Base-by-base conservation (phyloP, 2,888 invertebrate species). In the Rhingia rostrata region DNA sequence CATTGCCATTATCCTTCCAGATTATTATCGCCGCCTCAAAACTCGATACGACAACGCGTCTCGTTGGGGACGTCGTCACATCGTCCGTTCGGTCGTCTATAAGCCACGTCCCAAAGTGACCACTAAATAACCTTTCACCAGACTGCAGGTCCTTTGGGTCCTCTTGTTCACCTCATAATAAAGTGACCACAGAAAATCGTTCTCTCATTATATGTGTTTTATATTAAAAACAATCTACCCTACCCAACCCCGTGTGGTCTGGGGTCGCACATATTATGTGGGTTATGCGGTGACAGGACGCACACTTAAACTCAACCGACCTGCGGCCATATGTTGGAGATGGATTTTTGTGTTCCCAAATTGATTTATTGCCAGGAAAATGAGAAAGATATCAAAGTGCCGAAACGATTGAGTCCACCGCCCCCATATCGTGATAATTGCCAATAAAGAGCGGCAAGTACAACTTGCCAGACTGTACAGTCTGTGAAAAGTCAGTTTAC, bases 1-100 rank as follows among this genome's bases (percentile, higher is more conserved):
- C 66, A 43, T 80, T 66, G 63, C 74, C 75, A 84, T 75, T 84
- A 80, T 84, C 84, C 69, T 69, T 84, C 70, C 60, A 75, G 84
- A 84, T 84, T 70, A 14, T 75, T 56, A 84, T 79, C 80, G 45
- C 41, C 32, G 22, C 22, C 22, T 22, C 22, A 22, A 33, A 14
- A 45, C 60, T 39, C 39, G 51, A 53, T 37, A 58, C 58, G 37
- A 37, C 61, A 75, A 35, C 64, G 81, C 69, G 56, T 54, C 63
- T 58, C 30, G 53, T 43, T 74, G 22, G 22, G 22, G 22, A 22
- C 22, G 63, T 22, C 54, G 45, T 63, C 54, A 6, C 22, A 22
- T 22, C 22, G 22, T 22, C 22, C 22, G 22, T 41, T 2, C 10
- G 10, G 41, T 41, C 61, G 37, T 66, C 33, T 14, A 3, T 3